Evolutionary conservation across 2,797 vertebrate genomes (phyloP).

Genomic region (Coreius guichenoti): DNA sequence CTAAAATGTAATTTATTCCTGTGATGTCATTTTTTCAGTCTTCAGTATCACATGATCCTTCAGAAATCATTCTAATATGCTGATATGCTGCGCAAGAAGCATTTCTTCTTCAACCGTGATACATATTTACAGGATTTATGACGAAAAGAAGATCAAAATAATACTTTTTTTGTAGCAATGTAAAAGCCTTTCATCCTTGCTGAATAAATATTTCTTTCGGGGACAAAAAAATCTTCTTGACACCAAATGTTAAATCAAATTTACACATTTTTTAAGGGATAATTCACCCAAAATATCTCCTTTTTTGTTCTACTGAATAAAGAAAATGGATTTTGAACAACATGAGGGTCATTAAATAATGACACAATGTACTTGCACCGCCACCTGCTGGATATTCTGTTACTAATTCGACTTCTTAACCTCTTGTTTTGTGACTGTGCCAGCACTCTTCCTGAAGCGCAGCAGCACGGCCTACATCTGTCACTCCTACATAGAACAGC

Average conservation of each 20-base stretch:
- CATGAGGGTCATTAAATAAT: neutral
- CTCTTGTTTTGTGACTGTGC: neutral
- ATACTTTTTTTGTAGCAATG: neutral
- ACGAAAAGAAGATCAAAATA: neutral
- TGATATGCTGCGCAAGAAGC: neutral
- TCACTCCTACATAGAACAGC: conserved; percentile 27
- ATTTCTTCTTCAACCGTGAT: neutral
- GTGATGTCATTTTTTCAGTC: no score
- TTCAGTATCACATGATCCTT: neutral
- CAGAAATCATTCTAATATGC: neutral
- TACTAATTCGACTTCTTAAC: neutral
- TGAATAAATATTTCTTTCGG: neutral
- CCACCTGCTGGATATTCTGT: conserved; percentile 6
- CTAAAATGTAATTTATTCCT: no score
- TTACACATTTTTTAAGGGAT: neutral
- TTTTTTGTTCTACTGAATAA: neutral
- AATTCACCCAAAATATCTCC: neutral
- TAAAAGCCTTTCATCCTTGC: neutral
- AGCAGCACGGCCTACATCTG: conserved; percentile 31
- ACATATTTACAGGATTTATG: neutral
- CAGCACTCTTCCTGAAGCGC: conserved; percentile 12
- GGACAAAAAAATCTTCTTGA: no score
- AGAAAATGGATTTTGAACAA: neutral
- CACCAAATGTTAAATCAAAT: neutral
- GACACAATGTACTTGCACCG: neutral